Evolutionary conservation across 2,888 invertebrate genomes (phyloP).

Genomic region (Acanthosepion lycidas): DNA sequence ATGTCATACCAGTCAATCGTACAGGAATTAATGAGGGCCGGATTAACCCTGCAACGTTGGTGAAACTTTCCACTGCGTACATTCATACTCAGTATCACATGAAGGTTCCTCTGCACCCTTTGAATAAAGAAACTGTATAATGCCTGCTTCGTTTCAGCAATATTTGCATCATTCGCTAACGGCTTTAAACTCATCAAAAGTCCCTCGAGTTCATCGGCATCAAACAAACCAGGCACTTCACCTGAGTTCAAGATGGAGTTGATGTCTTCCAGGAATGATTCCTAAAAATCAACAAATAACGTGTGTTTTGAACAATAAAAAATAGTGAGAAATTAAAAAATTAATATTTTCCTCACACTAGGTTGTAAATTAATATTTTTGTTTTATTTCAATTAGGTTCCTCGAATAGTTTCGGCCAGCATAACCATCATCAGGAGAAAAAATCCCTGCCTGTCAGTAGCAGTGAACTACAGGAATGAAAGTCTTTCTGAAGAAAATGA

Average conservation of each 20-base stretch:
- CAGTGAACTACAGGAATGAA: no score
- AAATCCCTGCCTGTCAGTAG: no score
- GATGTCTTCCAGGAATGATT: constrained; percentile 74
- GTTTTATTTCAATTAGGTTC: no score
- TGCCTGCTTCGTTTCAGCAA: constrained; percentile 71
- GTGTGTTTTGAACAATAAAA: background rate
- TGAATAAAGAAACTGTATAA: constrained; percentile 73
- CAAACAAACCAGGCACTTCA: constrained; percentile 74
- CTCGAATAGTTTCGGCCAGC: no score
- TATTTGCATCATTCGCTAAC: constrained; percentile 69
- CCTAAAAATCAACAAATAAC: constrained; percentile 58
- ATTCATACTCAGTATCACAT: constrained; percentile 73
- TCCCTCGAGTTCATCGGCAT: constrained; percentile 73
- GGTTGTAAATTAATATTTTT: no score
- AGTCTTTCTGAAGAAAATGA: no score
- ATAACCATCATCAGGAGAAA: no score
- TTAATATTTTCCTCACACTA: no score
- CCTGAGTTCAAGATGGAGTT: constrained; percentile 75
- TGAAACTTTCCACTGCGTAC: constrained; percentile 73
- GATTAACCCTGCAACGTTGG: constrained; percentile 74
- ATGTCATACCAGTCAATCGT: constrained; percentile 75
- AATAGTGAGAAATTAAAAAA: background rate
- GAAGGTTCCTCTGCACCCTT: constrained; percentile 71
- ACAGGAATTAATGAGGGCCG: constrained; percentile 74
- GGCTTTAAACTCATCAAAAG: constrained; percentile 73